Evolutionary conservation across 2,888 invertebrate genomes (phyloP).

Genomic region (Falcaria lacertinaria): DNA sequence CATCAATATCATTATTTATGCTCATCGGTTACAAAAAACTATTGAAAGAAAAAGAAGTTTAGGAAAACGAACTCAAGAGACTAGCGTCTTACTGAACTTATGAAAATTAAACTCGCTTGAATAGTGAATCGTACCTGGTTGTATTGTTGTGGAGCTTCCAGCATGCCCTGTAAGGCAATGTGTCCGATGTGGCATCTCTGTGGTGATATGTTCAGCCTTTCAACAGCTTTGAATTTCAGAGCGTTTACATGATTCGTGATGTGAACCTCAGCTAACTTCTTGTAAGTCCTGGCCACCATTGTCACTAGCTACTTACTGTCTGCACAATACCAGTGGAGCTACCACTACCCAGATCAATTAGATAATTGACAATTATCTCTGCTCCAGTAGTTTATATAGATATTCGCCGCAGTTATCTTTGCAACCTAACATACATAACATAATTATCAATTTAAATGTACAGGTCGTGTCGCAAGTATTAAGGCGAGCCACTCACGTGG

Average conservation of each 20-base stretch:
- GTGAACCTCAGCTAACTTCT: constrained; percentile 26
- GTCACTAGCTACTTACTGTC: background rate
- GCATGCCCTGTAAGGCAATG: constrained; percentile 35
- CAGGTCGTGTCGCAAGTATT: background rate
- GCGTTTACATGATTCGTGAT: constrained; percentile 25
- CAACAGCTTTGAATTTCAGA: constrained; percentile 32
- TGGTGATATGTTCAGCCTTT: constrained; percentile 29
- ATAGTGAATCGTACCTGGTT: constrained; percentile 31
- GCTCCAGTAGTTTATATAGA: background rate
- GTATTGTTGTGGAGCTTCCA: constrained; percentile 27
- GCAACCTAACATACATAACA: background rate
- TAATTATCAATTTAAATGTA: background rate
- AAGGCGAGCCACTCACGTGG: too few species aligned
- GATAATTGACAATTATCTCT: background rate
- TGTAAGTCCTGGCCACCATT: constrained; percentile 2
- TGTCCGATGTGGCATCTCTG: constrained; percentile 43
- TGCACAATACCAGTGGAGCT: background rate
- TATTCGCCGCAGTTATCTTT: background rate
- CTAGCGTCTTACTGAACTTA: too few species aligned
- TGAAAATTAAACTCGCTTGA: too few species aligned
- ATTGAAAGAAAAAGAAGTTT: too few species aligned
- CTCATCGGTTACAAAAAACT: too few species aligned
- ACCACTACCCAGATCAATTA: background rate
- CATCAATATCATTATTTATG: too few species aligned
- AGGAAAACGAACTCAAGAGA: too few species aligned